A percentile compares a stretch with the other conserved stretches of the same genome.
Conservation (phyloP, 2,888 invertebrate species). For the Invenusta paracnida region DNA sequence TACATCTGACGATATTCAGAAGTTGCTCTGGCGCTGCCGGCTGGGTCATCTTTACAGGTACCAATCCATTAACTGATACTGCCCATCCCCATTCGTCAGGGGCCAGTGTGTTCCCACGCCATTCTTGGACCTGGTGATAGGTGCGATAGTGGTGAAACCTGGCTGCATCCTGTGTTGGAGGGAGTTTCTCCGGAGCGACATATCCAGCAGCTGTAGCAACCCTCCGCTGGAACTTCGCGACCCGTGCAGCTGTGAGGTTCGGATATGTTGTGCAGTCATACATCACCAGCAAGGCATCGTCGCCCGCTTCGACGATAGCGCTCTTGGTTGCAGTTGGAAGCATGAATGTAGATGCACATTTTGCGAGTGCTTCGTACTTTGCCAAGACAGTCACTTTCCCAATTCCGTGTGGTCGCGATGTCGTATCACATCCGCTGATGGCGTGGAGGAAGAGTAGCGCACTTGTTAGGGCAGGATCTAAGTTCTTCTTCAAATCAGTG, state of each 20-base stretch:
- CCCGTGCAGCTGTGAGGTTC: constrained; percentile 29
- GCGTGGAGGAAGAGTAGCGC: constrained; percentile 19
- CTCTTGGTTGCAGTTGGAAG: constrained; percentile 27
- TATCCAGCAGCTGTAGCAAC: constrained; percentile 22
- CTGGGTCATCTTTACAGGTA: constrained; percentile 27
- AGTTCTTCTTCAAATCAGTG: constrained; percentile 18
- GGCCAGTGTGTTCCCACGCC: constrained; percentile 11
- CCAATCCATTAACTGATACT: constrained; percentile 29
- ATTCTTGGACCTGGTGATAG: constrained; percentile 29
- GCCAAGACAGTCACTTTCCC: constrained; percentile 27
- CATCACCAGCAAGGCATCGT: constrained; percentile 18
- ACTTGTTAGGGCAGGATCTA: constrained; percentile 27
- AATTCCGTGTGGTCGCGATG: constrained; percentile 27
- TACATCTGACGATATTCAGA: constrained; percentile 24
- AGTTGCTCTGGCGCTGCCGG: constrained; percentile 24
- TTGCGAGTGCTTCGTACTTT: constrained; percentile 17
- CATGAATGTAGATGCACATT: constrained; percentile 29
- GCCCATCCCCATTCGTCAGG: constrained; percentile 27
- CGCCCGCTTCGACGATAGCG: constrained; percentile 27
- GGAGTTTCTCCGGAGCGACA: constrained; percentile 29
- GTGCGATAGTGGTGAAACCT: constrained; percentile 27
- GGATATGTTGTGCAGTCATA: constrained; percentile 23
- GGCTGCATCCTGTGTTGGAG: constrained; percentile 29
- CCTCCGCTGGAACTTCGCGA: constrained; percentile 29
- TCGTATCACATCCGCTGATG: constrained; percentile 22